Base-by-base conservation (phyloP, 1,140 invertebrate genomes). In the Pseudomyrmex dendroicus region DNA sequence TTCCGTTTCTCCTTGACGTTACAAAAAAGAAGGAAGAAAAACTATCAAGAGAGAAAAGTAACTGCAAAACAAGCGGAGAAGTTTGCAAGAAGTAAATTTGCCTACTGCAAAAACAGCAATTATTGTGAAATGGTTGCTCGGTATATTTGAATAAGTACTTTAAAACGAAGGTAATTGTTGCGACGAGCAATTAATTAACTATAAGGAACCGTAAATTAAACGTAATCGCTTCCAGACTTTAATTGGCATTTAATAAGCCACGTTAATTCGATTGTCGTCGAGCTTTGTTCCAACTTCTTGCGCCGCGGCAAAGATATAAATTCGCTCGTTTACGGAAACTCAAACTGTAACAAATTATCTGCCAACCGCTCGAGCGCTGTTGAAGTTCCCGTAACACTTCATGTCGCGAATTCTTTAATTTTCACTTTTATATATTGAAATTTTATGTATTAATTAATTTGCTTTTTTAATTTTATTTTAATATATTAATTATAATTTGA, bases 141-240 rank as follows among this genome's bases (percentile, higher is more conserved):
- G 10, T 9, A 44, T 62, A 50, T 73, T 17, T 15, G 46, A 61
- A 20, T 44, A 25, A 61, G 50, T 77, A 66, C 74, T 17, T 84
- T 82, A 64, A 80, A 84, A 78, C 20, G 61, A 78, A 57, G 48
- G 44, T 48, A 86, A 73, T 64, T 50, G 62, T 84, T 15, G 54
- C 20, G 17, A 61, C 44, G 48, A 80, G 67, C 48, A 84, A 78
- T 86, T 63, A 86, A 87, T 87, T 76, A 73, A 52, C 54, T 70
- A 56, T 59, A 86, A 78, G 44, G 52, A 74, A 66, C 73, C 85
- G 82, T 87, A 73, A 87, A 87, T 87, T 83, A 67, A 46, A 72
- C n/a, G 62, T 50, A 73, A 83, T 76, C 67, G 50, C 57, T 57
- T 73, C 57, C 62, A 70, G 86, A 86, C 82, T 87, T 80, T 87